Evolutionary conservation across 2,113 vertebrate species (phyloP).

Genomic region (Struthio camelus): DNA sequence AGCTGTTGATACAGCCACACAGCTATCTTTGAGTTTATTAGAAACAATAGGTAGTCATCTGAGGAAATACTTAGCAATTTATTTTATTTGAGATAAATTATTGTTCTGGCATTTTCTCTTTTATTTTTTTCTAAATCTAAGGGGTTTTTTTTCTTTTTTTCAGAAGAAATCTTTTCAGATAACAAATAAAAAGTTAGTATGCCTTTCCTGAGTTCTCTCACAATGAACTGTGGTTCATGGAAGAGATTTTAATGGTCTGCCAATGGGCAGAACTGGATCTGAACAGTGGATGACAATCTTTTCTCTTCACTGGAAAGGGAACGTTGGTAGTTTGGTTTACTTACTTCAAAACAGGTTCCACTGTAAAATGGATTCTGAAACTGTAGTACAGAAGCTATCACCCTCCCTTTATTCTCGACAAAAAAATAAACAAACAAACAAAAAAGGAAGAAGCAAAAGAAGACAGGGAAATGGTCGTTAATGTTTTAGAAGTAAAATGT

Average conservation of each 20-base stretch:
- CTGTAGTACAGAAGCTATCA: not conserved
- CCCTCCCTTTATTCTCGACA: not conserved
- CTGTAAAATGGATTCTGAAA: conserved; percentile 13
- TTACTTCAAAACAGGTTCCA: conserved; percentile 1
- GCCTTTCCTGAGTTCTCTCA: not conserved
- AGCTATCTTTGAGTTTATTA: not conserved
- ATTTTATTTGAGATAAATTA: not conserved
- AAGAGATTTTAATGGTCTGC: not conserved
- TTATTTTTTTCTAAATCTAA: not conserved
- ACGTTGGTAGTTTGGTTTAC: not conserved
- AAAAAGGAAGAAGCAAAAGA: not conserved
- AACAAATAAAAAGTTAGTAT: not conserved
- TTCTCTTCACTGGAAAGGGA: not conserved
- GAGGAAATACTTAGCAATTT: not conserved
- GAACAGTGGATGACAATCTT: not conserved
- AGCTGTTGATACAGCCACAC: not conserved
- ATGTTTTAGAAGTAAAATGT: conserved; percentile 55
- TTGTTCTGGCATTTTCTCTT: not conserved
- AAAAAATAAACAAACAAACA: not conserved
- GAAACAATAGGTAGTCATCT: not conserved
- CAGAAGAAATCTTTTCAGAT: not conserved
- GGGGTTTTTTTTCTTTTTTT: accelerated
- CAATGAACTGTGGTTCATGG: not conserved
- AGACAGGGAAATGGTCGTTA: conserved; percentile 13
- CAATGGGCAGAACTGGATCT: not conserved